These are phyloP conservation scores for Anoplopoma fimbria DNA, from an alignment of 2,113 vertebrate species.

Conservation along the genomic window DNA sequence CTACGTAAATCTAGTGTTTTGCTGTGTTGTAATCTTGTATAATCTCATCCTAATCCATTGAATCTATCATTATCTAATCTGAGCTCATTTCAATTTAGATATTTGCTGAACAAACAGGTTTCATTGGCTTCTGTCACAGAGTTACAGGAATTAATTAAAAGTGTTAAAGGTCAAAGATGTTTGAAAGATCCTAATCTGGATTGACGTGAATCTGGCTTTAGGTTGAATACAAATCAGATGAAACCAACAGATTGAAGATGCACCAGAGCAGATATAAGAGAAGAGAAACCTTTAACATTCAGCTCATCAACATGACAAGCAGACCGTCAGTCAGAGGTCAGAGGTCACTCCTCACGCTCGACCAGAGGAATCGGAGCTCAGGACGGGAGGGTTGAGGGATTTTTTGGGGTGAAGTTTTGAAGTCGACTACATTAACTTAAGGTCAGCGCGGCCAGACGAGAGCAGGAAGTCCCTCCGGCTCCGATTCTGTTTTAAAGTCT, in stretches of 20 bases:
- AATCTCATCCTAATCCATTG: no score
- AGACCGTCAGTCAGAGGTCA: not conserved
- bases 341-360: not conserved
- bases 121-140: no score
- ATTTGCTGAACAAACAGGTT: not conserved
- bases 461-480: slow-evolving; percentile 31
- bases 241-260: no score
- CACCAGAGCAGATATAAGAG: not conserved
- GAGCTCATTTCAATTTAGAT: not conserved
- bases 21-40: not conserved
- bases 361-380: no score
- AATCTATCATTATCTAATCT: not conserved
- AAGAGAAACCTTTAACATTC: not conserved
- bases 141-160: no score
- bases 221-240: no score
- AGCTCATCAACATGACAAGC: not conserved
- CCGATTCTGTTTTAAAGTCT: slow-evolving; percentile 24
- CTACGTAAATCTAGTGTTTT: not conserved
- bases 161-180: no score
- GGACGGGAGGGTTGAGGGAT: not conserved
- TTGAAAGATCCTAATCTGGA: no score
- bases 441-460: slow-evolving; percentile 18
- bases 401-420: not conserved
- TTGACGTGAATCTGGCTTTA: no score
- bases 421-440: not conserved